Conservation (phyloP, 2,888 invertebrate species). For the Invenusta paracnida region DNA sequence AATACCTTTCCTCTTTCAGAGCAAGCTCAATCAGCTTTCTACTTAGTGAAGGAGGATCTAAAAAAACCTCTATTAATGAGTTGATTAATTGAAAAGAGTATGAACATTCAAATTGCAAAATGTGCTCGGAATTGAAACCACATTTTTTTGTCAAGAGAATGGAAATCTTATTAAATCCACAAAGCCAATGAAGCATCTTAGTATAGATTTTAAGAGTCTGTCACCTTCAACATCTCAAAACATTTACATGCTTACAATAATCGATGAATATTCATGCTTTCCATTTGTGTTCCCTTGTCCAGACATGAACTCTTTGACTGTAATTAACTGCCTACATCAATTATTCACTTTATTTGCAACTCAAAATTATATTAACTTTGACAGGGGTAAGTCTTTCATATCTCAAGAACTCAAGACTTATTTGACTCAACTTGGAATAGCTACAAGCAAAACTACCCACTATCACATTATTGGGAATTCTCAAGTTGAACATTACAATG, state of each 20-base stretch:
- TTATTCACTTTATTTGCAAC: conserved; percentile 43
- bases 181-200: too few relatives aligned
- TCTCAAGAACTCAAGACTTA: background rate
- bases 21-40: background rate
- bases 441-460: background rate
- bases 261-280: conserved; percentile 48
- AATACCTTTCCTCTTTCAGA: background rate
- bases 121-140: too few relatives aligned
- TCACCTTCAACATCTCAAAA: conserved; percentile 45
- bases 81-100: too few relatives aligned
- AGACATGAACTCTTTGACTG: conserved; percentile 44
- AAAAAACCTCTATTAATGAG: background rate
- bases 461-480: background rate
- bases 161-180: too few relatives aligned
- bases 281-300: conserved; percentile 47
- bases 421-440: background rate
- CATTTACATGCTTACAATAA: conserved; percentile 45
- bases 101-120: too few relatives aligned
- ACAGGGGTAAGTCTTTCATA: conserved; percentile 46
- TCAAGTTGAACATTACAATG: background rate
- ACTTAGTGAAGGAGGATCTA: background rate
- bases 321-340: conserved; percentile 44
- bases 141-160: too few relatives aligned
- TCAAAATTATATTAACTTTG: conserved; percentile 45
- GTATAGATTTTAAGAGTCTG: too few relatives aligned